Conservation (phyloP, 2,888 invertebrate genomes). For the Noctua pronuba region DNA sequence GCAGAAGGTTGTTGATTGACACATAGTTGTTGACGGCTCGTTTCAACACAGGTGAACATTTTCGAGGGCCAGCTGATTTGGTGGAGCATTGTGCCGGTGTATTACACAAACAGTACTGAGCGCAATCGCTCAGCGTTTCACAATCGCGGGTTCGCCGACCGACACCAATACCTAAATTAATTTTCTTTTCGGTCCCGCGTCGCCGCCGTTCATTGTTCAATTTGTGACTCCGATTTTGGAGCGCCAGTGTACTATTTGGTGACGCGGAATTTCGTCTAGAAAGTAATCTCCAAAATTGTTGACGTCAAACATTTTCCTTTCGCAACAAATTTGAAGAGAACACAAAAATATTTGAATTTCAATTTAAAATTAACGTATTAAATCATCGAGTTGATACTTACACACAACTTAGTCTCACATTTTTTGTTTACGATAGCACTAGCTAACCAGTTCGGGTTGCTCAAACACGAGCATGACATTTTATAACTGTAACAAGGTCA, state of each 20-base stretch:
- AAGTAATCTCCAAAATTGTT: constrained; percentile 73
- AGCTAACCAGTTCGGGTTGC: constrained; percentile 78
- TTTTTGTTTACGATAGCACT: constrained; percentile 74
- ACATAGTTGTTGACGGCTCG: constrained; percentile 67
- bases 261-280: constrained; percentile 78
- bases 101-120: constrained; percentile 88
- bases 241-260: constrained; percentile 78
- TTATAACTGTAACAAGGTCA: constrained; percentile 89
- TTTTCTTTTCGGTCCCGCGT: constrained; percentile 88
- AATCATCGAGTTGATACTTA: constrained; percentile 49
- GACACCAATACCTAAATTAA: constrained; percentile 90
- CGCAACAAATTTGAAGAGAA: constrained; percentile 7
- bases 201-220: constrained; percentile 86
- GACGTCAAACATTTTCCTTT: constrained; percentile 45
- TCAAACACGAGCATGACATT: constrained; percentile 87
- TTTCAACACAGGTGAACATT: constrained; percentile 86
- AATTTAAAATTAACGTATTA: constrained; percentile 43
- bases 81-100: constrained; percentile 86
- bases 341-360: constrained; percentile 13
- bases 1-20: constrained; percentile 66
- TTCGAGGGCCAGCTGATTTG: constrained; percentile 85
- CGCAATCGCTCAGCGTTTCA: constrained; percentile 88
- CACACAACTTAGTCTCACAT: constrained; percentile 53
- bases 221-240: constrained; percentile 84
- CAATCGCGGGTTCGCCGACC: constrained; percentile 88